These are phyloP conservation scores for Vespertilio murinus DNA, from an alignment of 2,797 vertebrate species.

Conservation along the genomic window DNA sequence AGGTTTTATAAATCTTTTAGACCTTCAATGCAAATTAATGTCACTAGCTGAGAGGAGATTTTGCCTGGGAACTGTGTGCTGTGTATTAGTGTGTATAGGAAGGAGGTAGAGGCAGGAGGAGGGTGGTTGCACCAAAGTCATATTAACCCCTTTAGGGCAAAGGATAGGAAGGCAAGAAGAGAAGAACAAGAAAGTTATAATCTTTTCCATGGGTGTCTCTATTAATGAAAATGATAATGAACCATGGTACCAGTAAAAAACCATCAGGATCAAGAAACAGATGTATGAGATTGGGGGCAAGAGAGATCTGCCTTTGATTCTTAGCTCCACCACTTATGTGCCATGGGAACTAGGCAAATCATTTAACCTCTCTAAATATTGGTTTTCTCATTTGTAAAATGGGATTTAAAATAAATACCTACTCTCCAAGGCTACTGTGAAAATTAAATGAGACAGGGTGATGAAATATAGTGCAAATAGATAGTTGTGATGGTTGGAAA, in stretches of 20 bases:
- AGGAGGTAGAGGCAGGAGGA: neutral
- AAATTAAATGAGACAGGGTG: conserved; percentile 7
- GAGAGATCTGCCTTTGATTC: neutral
- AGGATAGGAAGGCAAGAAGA: neutral
- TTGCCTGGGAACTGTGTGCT: neutral
- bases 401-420: conserved; percentile 24
- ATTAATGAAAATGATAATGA: conserved; percentile 12
- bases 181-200: neutral
- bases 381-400: conserved; percentile 40
- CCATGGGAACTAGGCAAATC: neutral
- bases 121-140: neutral
- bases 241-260: neutral
- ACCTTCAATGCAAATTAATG: neutral
- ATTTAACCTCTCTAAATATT: neutral
- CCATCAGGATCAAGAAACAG: neutral
- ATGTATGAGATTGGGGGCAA: neutral
- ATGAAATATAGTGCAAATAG: conserved; percentile 6
- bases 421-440: neutral
- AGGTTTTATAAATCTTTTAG: neutral
- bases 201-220: neutral
- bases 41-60: conserved; percentile 9
- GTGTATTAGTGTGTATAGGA: neutral
- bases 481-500: neutral
- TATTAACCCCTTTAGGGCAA: neutral
- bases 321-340: neutral